These are phyloP conservation scores for Apodemus agrarius DNA, from an alignment of 2,797 vertebrate species.

Conservation along the genomic window DNA sequence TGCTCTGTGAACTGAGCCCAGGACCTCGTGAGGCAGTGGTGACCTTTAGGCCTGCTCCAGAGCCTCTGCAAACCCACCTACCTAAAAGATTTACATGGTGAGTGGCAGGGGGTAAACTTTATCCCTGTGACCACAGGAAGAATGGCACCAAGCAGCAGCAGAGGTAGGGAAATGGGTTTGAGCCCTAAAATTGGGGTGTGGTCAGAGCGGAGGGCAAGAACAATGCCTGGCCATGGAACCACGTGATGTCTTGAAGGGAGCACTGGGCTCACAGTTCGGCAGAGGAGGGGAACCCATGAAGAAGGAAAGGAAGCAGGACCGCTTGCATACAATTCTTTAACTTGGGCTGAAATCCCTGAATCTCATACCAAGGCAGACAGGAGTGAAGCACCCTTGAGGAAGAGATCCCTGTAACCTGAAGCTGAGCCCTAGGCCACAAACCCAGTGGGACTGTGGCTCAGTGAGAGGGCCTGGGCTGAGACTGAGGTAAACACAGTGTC, in stretches of 20 bases:
- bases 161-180: not conserved
- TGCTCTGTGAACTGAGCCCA: not conserved
- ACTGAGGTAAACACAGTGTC: not conserved
- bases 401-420: not conserved
- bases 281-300: not conserved
- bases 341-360: not conserved
- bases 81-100: not conserved
- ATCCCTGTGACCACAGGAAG: not conserved
- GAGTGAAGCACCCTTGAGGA: not conserved
- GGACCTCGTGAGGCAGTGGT: not conserved
- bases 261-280: not conserved
- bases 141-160: not conserved
- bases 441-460: not conserved
- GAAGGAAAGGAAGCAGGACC: not conserved
- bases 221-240: not conserved
- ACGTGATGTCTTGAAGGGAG: not conserved
- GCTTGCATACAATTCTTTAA: not conserved
- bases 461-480: not conserved
- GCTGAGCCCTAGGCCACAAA: not conserved
- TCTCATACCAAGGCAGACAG: conserved; percentile 4
- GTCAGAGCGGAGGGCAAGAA: not conserved
- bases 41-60: not conserved
- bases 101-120: not conserved
- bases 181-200: not conserved
- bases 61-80: not conserved